Conservation (phyloP, 2,113 vertebrate species). For the Sisor rabdophorus region DNA sequence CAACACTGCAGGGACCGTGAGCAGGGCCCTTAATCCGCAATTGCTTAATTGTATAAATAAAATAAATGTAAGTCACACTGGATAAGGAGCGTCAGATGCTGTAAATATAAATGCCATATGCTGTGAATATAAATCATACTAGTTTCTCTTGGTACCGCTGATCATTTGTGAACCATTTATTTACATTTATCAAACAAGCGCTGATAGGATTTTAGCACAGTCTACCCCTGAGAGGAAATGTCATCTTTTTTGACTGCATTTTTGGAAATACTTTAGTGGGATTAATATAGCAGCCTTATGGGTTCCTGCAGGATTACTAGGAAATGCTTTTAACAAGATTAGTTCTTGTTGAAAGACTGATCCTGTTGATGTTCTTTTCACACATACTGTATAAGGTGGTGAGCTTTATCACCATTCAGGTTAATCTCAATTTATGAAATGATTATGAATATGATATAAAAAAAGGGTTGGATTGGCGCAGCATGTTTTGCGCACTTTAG, state of each 20-base stretch:
- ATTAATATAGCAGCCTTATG: slow-evolving; percentile 39
- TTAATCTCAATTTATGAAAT: neutral
- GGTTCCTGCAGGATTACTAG: slow-evolving; percentile 37
- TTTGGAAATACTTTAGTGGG: slow-evolving; percentile 39
- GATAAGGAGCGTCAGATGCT: too few species aligned
- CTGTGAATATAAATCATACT: neutral
- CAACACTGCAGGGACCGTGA: too few species aligned
- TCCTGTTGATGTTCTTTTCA: slow-evolving; percentile 26
- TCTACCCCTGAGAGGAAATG: slow-evolving; percentile 13
- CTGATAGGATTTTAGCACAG: neutral
- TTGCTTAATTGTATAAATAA: too few species aligned
- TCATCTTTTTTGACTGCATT: slow-evolving; percentile 36
- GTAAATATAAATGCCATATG: too few species aligned
- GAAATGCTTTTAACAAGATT: slow-evolving; percentile 48
- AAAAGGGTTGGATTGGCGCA: neutral
- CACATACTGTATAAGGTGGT: slow-evolving; percentile 7
- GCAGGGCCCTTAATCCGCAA: too few species aligned
- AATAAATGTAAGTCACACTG: too few species aligned
- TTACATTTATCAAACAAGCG: slow-evolving; percentile 4
- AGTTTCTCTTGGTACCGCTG: neutral
- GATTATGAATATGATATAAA: neutral
- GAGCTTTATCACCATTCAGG: slow-evolving; percentile 1
- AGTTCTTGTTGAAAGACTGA: slow-evolving; percentile 31
- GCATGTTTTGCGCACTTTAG: neutral
- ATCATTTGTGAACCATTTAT: slow-evolving; percentile 7